These are phyloP conservation scores for Meloidogyne exigua DNA, from an alignment of 1,140 invertebrate genomes.

Conservation along the genomic window DNA sequence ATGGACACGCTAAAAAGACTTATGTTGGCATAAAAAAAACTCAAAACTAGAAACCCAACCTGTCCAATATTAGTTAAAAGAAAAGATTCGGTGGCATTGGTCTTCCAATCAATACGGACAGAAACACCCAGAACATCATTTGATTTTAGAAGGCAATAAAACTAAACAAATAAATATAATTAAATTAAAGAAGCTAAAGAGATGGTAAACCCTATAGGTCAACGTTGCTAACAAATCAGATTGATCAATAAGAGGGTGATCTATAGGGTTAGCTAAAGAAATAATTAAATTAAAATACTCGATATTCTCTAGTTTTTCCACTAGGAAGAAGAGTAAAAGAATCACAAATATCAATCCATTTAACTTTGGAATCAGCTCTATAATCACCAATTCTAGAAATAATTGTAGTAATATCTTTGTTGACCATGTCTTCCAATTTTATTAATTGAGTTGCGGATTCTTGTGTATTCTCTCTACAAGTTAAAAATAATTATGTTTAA, in stretches of 20 bases:
- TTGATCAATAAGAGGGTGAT: too few relatives aligned
- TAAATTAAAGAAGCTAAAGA: constrained; percentile 27
- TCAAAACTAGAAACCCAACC: constrained; percentile 54
- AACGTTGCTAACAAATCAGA: too few relatives aligned
- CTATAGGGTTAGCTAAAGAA: too few relatives aligned
- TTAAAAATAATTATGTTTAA: background rate
- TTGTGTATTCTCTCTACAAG: background rate
- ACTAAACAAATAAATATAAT: constrained; percentile 55
- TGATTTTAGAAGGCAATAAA: constrained; percentile 65
- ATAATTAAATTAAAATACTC: too few relatives aligned
- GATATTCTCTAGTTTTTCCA: constrained; percentile 36
- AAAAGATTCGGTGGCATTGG: constrained; percentile 32
- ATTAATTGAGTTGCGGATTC: constrained; percentile 10
- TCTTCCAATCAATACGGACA: constrained; percentile 43
- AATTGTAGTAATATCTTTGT: constrained; percentile 54
- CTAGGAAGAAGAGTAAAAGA: constrained; percentile 20
- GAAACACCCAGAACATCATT: constrained; percentile 65
- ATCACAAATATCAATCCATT: constrained; percentile 58
- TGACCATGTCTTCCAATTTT: constrained; percentile 43
- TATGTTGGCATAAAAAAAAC: too few relatives aligned
- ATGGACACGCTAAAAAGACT: constrained; percentile 75
- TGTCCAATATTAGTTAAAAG: constrained; percentile 57
- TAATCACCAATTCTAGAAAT: constrained; percentile 53
- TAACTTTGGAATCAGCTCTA: constrained; percentile 46
- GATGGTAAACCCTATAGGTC: too few relatives aligned